A percentile compares a stretch with the other conserved stretches of the same genome.
phyloP scores from a whole-genome alignment of 30 jellyfish, hydroid and myxozoan genomes.

The Cassiopea xamachana region DNA sequence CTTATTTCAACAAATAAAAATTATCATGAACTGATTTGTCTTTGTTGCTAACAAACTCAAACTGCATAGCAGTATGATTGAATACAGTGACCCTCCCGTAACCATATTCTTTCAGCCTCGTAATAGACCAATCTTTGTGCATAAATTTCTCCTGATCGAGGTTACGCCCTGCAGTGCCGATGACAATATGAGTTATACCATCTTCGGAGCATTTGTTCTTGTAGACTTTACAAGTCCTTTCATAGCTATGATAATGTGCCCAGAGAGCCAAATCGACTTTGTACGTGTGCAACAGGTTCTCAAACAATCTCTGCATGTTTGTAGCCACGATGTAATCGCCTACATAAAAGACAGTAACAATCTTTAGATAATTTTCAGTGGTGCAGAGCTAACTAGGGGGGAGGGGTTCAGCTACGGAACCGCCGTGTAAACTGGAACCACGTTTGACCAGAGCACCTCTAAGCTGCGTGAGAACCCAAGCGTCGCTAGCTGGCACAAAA shows the following conservation, averaged over 20 bases:
- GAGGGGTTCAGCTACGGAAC: too few relatives aligned
- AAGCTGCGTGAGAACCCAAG: too few relatives aligned
- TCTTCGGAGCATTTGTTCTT: conserved; percentile 75
- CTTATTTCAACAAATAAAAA: conserved; percentile 59
- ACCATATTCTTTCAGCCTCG: conserved; percentile 77
- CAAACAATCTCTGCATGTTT: conserved; percentile 86
- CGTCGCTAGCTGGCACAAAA: too few relatives aligned
- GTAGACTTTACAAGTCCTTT: conserved; percentile 89
- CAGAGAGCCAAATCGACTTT: conserved; percentile 83
- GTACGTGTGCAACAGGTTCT: conserved; percentile 70
- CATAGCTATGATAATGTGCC: conserved; percentile 91
- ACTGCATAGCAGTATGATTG: conserved; percentile 71
- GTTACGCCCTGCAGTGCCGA: conserved; percentile 90
- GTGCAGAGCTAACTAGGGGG: too few relatives aligned
- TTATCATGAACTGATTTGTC: conserved; percentile 67
- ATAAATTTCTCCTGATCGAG: conserved; percentile 70
- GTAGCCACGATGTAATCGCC: conserved; percentile 79
- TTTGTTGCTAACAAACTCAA: conserved; percentile 70
- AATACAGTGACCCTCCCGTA: conserved; percentile 77
- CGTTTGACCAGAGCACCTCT: too few relatives aligned
- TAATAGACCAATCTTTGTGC: conserved; percentile 76
- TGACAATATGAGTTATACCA: conserved; percentile 80
- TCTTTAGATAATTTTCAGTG: too few relatives aligned
- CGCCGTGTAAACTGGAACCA: too few relatives aligned
- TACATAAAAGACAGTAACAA: not conserved